Evolutionary conservation across 2,113 vertebrate species (phyloP).

Genomic region (Peromyscus californicus): DNA sequence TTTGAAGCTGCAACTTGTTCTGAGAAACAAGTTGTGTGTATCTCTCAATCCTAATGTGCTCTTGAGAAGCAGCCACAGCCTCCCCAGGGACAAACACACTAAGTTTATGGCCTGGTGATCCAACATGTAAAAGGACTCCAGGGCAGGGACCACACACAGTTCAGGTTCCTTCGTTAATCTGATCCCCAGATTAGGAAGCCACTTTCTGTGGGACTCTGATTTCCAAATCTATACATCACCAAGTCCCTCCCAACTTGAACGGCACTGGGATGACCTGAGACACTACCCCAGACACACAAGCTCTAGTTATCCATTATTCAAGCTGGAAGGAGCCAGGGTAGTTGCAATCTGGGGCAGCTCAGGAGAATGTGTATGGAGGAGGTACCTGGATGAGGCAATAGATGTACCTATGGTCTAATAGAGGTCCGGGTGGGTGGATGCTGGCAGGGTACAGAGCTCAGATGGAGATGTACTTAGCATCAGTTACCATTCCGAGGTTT

Average conservation of each 20-base stretch:
- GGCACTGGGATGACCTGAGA: neutral
- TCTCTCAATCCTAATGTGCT: neutral
- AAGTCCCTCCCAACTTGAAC: neutral
- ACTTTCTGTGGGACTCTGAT: neutral
- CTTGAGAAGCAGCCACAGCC: neutral
- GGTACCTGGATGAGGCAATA: neutral
- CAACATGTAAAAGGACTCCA: neutral
- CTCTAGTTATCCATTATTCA: neutral
- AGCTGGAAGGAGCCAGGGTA: neutral
- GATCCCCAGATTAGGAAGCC: neutral
- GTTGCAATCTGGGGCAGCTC: neutral
- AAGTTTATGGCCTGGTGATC: accelerated
- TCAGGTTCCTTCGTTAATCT: neutral
- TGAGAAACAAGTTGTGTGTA: neutral
- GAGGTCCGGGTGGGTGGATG: neutral
- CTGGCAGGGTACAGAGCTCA: neutral
- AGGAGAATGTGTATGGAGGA: neutral
- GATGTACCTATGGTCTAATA: neutral
- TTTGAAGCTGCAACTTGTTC: neutral
- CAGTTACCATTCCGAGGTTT: neutral
- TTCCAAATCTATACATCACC: neutral
- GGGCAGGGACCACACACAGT: neutral
- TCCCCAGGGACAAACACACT: neutral
- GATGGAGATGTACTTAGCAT: neutral
- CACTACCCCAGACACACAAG: accelerated